Evolutionary conservation across 2,888 invertebrate genomes (phyloP), one percentile per base, ranked within the genome.

Genomic region (Monoplex corrugatus): DNA sequence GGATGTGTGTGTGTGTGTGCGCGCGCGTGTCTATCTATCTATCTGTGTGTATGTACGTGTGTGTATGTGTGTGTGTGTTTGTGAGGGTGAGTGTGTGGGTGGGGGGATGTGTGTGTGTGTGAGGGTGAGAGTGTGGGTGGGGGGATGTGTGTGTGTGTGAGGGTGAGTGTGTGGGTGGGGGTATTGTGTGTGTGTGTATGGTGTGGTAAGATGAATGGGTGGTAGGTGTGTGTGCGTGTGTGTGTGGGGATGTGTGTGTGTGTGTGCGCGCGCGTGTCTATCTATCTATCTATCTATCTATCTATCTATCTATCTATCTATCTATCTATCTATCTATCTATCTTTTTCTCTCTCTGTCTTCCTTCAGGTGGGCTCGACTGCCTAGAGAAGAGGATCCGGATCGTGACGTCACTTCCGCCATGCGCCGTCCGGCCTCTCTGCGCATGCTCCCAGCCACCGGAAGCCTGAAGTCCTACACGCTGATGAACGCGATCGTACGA

Each of bases 401-500:
- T 13, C 28, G 28, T n/a, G 88, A 83, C 50, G 57, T 57, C 63
- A 35, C 83, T 2, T n/a, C 63, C n/a, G 43, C 10, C 40, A 83
- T 23, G n/a, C 88, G 88, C 72, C 63, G 63, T 45, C 19, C 32
- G 16, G 13, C 35, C 32, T 38, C 83, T 2, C 23, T 44, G 82
- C 88, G 88, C 83, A 45, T 44, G 83, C 40, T 83, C 44, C 57
- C 82, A 5, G 68, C 44, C 0, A 44, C 82, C 32, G 88, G 63
- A 28, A 83, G 83, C 32, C 83, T 83, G 13, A 88, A 88, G 38
- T 43, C 88, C 28, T 63, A 44, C 80, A 68, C 57, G 68, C 40
- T 88, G 57, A 57, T 88, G 43, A 82, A 63, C 82, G 83, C 88
- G 83, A 88, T 88, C 44, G 88, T 45, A 0, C 57, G 88, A 38